These are phyloP conservation scores for Triops cancriformis DNA, from an alignment of 1,140 invertebrate species.

Conservation along the genomic window DNA sequence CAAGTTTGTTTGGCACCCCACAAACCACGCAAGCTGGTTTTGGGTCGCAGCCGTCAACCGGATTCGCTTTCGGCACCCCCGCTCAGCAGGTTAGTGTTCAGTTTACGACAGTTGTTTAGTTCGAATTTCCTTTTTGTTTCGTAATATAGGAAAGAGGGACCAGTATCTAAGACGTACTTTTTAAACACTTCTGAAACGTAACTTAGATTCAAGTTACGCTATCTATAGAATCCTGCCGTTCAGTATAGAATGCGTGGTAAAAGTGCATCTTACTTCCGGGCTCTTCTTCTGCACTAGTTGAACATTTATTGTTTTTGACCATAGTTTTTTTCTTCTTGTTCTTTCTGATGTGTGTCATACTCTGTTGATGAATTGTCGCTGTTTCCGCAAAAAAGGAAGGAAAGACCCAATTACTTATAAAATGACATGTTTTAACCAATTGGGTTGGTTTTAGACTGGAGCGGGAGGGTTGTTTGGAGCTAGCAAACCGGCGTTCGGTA, in stretches of 20 bases:
- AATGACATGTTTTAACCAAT: too few relatives aligned
- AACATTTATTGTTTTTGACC: constrained; percentile 13
- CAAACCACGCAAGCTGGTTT: constrained; percentile 33
- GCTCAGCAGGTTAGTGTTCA: constrained; percentile 32
- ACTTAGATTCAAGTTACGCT: too few relatives aligned
- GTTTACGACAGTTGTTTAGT: constrained; percentile 7
- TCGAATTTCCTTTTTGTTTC: constrained; percentile 26
- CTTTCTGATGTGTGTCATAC: neutral
- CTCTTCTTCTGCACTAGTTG: neutral
- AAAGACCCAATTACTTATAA: too few relatives aligned
- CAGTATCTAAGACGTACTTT: constrained; percentile 35
- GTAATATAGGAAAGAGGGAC: constrained; percentile 34
- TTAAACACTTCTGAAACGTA: too few relatives aligned
- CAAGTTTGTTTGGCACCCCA: neutral
- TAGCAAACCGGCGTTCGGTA: constrained; percentile 38
- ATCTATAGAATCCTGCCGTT: too few relatives aligned
- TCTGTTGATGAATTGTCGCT: too few relatives aligned
- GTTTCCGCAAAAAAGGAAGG: too few relatives aligned
- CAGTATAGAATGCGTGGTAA: too few relatives aligned
- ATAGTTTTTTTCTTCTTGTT: too few relatives aligned
- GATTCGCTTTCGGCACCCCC: constrained; percentile 25
- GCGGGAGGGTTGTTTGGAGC: constrained; percentile 34
- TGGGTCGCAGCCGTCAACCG: constrained; percentile 15
- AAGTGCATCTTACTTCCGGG: neutral
- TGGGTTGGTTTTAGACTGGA: neutral